phyloP scores from a whole-genome alignment of 1,140 invertebrate genomes.

The Conopomorpha cramerella region DNA sequence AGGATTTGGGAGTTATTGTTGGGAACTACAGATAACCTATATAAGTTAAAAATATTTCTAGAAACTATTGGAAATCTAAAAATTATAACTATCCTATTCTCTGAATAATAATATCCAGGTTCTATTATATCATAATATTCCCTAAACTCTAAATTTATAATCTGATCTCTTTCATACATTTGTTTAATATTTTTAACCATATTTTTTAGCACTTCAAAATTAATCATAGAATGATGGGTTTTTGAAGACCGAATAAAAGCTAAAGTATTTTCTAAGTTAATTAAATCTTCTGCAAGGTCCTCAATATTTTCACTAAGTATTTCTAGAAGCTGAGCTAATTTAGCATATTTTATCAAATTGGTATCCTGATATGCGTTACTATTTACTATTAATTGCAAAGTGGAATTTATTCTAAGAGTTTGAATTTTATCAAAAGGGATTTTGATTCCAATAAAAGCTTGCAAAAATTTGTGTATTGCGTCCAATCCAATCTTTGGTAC shows the following conservation, averaged over 20 bases:
- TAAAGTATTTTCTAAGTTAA: constrained; percentile 3
- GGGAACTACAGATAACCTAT: neutral
- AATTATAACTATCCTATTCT: constrained; percentile 3
- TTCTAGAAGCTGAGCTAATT: neutral
- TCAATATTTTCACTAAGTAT: constrained; percentile 1
- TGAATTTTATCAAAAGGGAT: constrained; percentile 2
- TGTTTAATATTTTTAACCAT: neutral
- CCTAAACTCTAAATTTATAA: constrained; percentile 2
- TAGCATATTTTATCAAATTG: constrained; percentile 1
- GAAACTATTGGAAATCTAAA: constrained; percentile 1
- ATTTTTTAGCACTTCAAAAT: neutral
- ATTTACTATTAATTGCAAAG: too few relatives aligned
- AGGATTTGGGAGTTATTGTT: constrained; percentile 2
- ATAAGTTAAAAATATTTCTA: neutral
- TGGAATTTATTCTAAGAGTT: too few relatives aligned
- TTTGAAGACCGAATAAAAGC: constrained; percentile 2
- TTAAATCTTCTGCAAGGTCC: neutral
- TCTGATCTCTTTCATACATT: neutral
- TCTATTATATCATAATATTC: constrained; percentile 2
- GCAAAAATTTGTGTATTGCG: constrained; percentile 1
- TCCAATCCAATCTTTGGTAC: too few relatives aligned
- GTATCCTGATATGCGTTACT: neutral
- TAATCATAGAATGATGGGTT: constrained; percentile 3
- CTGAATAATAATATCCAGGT: constrained; percentile 1
- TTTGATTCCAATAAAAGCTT: neutral